A percentile compares a stretch with the other conserved stretches of the same genome.
phyloP scores from a whole-genome alignment of 2,888 invertebrate species.

The Lymantria dispar region DNA sequence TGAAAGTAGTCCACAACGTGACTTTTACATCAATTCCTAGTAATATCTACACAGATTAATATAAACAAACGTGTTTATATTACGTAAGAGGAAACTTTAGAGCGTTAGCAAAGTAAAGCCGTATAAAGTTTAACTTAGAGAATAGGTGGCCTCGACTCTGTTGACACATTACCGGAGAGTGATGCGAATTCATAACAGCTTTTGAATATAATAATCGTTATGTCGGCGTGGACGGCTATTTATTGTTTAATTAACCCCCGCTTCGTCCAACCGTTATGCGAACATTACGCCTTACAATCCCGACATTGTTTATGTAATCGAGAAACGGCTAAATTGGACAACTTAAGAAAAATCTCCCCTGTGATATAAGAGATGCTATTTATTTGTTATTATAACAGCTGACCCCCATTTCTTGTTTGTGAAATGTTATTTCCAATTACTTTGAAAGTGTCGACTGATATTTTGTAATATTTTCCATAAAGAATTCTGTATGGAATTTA shows the following conservation, averaged over 20 bases:
- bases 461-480: neutral
- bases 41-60: neutral
- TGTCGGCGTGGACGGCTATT: conserved; percentile 55
- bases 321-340: conserved; percentile 56
- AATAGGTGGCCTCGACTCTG: conserved; percentile 38
- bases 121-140: conserved; percentile 17
- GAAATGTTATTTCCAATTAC: conserved; percentile 6
- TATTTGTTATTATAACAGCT: conserved; percentile 21
- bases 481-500: neutral
- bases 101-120: conserved; percentile 4
- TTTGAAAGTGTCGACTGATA: neutral
- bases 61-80: conserved; percentile 3
- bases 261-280: conserved; percentile 53
- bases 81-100: conserved; percentile 6
- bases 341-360: conserved; percentile 49
- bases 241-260: conserved; percentile 78
- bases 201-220: conserved; percentile 78
- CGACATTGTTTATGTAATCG: conserved; percentile 67
- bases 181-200: conserved; percentile 79
- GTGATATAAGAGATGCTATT: conserved; percentile 37
- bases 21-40: conserved; percentile 6
- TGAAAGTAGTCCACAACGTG: neutral
- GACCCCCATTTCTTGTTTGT: conserved; percentile 16
- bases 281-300: conserved; percentile 46
- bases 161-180: conserved; percentile 79